Evolutionary conservation across 2,797 vertebrate species (phyloP).

Genomic region (Glyptemys insculpta): DNA sequence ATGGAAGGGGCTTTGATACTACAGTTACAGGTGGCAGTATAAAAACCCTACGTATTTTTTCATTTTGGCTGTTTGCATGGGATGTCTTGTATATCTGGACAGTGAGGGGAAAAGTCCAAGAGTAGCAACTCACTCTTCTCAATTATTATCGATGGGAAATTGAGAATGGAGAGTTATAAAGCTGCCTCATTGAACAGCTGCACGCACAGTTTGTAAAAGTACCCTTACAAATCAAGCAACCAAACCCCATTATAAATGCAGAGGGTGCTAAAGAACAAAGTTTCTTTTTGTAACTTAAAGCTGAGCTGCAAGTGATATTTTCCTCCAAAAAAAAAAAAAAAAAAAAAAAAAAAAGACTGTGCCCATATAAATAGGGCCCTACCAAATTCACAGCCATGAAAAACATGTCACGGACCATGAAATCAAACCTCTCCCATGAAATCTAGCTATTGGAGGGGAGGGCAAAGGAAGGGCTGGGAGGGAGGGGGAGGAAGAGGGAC

Average conservation of each 20-base stretch:
- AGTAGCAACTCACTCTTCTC: not conserved
- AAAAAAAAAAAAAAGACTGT: not conserved
- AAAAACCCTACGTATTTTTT: slow-evolving; percentile 12
- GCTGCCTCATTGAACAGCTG: not conserved
- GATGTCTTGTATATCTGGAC: not conserved
- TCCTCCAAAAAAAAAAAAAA: too few relatives aligned
- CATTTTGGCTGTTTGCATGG: not conserved
- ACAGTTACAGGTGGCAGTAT: not conserved
- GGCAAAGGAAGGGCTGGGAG: too few relatives aligned
- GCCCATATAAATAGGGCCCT: not conserved
- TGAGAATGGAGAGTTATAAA: not conserved
- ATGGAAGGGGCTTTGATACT: not conserved
- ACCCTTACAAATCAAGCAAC: slow-evolving; percentile 4
- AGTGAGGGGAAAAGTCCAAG: not conserved
- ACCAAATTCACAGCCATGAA: too few relatives aligned
- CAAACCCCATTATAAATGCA: not conserved
- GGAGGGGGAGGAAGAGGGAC: fast-evolving
- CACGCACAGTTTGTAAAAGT: not conserved
- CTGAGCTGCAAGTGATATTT: not conserved
- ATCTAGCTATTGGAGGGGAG: too few relatives aligned
- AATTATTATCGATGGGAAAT: not conserved
- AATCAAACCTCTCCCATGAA: too few relatives aligned
- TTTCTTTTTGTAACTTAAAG: not conserved
- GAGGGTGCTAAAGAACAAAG: not conserved
- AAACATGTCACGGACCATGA: too few relatives aligned